Conservation (phyloP, 2,888 invertebrate genomes). For the Leptarthrus brevirostris region DNA sequence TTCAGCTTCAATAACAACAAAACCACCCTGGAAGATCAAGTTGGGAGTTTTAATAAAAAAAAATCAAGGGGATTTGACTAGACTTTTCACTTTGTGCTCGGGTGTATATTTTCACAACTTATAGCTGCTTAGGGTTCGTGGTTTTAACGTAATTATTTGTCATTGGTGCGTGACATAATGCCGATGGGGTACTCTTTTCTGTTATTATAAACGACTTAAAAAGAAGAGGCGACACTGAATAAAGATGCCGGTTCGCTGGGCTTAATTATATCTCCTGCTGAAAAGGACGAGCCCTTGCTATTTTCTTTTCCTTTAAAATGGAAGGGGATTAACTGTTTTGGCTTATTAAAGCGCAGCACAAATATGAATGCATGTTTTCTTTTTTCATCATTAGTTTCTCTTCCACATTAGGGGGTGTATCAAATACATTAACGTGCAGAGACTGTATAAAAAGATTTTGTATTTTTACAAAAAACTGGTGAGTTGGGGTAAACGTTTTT, state of each 20-base stretch:
- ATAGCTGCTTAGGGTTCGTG: slow-evolving; percentile 32
- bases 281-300: slow-evolving; percentile 20
- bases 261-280: slow-evolving; percentile 41
- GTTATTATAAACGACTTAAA: slow-evolving; percentile 53
- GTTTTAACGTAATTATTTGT: slow-evolving; percentile 56
- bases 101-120: slow-evolving; percentile 35
- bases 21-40: slow-evolving; percentile 5
- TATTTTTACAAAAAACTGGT: too few relatives aligned
- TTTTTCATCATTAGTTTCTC: slow-evolving; percentile 5
- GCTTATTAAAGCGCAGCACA: slow-evolving; percentile 33
- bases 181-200: slow-evolving; percentile 55
- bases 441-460: too few relatives aligned
- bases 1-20: slow-evolving; percentile 31
- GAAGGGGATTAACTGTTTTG: slow-evolving; percentile 45
- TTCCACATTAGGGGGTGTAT: not conserved
- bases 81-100: slow-evolving; percentile 35
- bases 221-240: slow-evolving; percentile 14
- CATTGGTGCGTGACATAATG: slow-evolving; percentile 56
- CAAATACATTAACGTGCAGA: not conserved
- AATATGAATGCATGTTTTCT: slow-evolving; percentile 15
- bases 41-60: slow-evolving; percentile 28
- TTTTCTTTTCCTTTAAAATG: slow-evolving; percentile 29
- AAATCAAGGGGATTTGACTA: slow-evolving; percentile 51
- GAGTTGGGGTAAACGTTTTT: too few relatives aligned
- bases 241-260: not conserved